These are phyloP conservation scores for Acestrorhynchus altus DNA, from an alignment of 2,797 vertebrate genomes.

Conservation along the genomic window DNA sequence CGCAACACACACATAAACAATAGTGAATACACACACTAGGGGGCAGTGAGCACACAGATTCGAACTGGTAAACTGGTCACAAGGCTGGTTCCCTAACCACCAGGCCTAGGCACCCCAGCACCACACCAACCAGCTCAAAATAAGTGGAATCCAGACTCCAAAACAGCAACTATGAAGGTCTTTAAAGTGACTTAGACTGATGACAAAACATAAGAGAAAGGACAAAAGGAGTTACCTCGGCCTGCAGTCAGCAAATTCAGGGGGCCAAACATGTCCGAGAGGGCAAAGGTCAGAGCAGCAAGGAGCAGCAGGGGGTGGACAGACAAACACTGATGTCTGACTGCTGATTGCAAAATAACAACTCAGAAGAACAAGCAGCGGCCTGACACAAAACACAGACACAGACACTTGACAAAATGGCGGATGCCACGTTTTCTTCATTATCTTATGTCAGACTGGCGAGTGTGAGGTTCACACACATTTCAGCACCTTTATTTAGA, in stretches of 20 bases:
- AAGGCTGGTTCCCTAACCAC: too few species aligned
- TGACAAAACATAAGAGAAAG: neutral
- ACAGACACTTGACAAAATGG: conserved; percentile 6
- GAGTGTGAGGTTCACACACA: conserved; percentile 37
- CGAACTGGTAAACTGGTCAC: too few species aligned
- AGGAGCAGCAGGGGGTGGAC: neutral
- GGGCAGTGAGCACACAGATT: too few species aligned
- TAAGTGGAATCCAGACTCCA: neutral
- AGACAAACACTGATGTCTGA: conserved; percentile 18
- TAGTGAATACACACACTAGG: too few species aligned
- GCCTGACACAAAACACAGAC: neutral
- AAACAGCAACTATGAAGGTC: too few species aligned
- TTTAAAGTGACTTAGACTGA: too few species aligned
- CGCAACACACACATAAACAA: too few species aligned
- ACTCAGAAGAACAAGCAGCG: conserved; percentile 18
- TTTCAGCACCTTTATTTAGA: conserved; percentile 16
- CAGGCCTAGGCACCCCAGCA: too few species aligned
- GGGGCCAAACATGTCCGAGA: neutral
- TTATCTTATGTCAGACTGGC: conserved; percentile 36
- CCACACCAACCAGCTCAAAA: too few species aligned
- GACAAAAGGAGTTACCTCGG: neutral
- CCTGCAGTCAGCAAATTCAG: neutral
- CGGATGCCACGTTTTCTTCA: conserved; percentile 30
- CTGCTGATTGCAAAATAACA: conserved; percentile 30
- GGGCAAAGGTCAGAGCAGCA: conserved; percentile 25